A percentile compares a stretch with the other conserved stretches of the same genome.
Conservation (phyloP, 2,797 vertebrate genomes). For the Oreochromis mossambicus region DNA sequence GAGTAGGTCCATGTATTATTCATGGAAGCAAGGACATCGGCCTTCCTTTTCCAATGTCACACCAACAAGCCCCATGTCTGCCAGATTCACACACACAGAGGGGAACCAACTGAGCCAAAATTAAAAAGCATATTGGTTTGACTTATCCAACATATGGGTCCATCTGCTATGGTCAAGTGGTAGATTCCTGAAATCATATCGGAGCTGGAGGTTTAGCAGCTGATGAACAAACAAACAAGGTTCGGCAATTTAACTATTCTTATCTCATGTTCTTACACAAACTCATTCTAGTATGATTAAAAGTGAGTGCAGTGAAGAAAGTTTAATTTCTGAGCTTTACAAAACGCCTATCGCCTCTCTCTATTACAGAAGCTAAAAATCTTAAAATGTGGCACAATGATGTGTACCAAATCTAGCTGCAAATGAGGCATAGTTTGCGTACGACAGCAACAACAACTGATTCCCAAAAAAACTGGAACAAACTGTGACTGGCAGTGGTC, state of each 20-base stretch:
- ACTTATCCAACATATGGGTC: not conserved
- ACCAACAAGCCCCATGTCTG: conserved; percentile 11
- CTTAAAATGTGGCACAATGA: not conserved
- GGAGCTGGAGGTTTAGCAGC: not conserved
- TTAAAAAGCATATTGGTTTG: not conserved
- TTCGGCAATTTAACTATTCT: not conserved
- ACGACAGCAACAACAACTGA: not conserved
- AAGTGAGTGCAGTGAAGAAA: not conserved
- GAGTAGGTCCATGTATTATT: conserved; percentile 44
- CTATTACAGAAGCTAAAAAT: not conserved
- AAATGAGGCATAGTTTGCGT: not conserved
- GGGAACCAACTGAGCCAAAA: not conserved
- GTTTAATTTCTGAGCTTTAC: not conserved
- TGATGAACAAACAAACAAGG: not conserved
- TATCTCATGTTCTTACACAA: not conserved
- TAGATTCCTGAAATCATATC: not conserved
- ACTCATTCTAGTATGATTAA: not conserved
- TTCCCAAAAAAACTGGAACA: not conserved
- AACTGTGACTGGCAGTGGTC: not conserved
- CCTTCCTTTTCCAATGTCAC: conserved; percentile 18
- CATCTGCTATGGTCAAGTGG: not conserved
- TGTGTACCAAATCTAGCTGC: not conserved
- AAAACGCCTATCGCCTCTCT: not conserved
- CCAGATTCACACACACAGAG: not conserved
- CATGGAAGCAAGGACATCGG: conserved; percentile 15